phyloP scores from a whole-genome alignment of 1,140 invertebrate species.

The Danaus plexippus region DNA sequence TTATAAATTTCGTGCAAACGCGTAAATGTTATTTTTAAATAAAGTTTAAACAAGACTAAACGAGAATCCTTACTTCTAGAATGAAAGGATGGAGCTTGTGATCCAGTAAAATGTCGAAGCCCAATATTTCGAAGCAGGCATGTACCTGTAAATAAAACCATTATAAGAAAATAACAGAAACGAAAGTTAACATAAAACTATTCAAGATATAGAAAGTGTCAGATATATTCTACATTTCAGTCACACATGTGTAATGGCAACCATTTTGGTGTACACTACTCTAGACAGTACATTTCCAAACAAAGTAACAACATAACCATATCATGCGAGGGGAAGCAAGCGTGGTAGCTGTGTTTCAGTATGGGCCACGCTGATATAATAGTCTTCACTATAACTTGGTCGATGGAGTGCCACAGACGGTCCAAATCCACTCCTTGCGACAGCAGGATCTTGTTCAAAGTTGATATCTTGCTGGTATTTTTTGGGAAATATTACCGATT shows the following conservation, averaged over 20 bases:
- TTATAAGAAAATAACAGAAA: constrained; percentile 9
- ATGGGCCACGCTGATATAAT: constrained; percentile 87
- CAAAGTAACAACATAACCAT: constrained; percentile 56
- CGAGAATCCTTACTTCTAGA: constrained; percentile 77
- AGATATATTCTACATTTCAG: no score
- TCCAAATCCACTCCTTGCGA: constrained; percentile 81
- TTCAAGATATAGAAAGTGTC: no score
- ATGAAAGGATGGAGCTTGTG: constrained; percentile 88
- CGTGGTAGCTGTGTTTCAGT: constrained; percentile 89
- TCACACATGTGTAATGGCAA: no score
- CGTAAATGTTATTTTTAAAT: no score
- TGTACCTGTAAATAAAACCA: constrained; percentile 68
- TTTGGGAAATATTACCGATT: constrained; percentile 17
- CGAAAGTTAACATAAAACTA: no score
- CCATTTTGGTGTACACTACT: not conserved
- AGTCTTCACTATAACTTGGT: constrained; percentile 93
- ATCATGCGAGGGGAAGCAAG: constrained; percentile 89
- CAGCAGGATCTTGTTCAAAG: constrained; percentile 82
- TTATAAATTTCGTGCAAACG: no score
- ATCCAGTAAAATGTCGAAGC: constrained; percentile 90
- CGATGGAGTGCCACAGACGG: constrained; percentile 85
- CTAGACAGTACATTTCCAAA: not conserved
- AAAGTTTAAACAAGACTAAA: not conserved
- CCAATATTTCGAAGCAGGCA: constrained; percentile 92
- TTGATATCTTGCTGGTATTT: constrained; percentile 80